Evolutionary conservation across 1,140 invertebrate genomes (phyloP).

Genomic region (Hetaerina americana): DNA sequence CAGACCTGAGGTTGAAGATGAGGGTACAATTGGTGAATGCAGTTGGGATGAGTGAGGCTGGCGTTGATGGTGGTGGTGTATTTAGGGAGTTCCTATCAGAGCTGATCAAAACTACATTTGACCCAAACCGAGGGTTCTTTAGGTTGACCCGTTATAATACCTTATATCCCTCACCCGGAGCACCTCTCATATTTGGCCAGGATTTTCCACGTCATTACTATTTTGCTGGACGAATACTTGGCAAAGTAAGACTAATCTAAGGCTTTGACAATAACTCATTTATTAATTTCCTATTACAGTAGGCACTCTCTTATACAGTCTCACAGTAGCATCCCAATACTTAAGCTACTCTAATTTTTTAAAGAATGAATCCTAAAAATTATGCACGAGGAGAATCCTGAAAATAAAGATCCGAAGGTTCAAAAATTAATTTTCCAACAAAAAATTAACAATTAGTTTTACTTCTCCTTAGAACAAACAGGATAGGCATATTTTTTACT

Average conservation of each 20-base stretch:
- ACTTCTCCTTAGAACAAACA: too few relatives aligned
- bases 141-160: conserved; percentile 81
- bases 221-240: conserved; percentile 88
- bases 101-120: conserved; percentile 86
- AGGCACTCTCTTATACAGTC: too few relatives aligned
- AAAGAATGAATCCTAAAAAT: too few relatives aligned
- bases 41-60: conserved; percentile 83
- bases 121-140: conserved; percentile 94
- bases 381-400: too few relatives aligned
- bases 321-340: too few relatives aligned
- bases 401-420: too few relatives aligned
- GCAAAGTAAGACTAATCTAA: conserved; percentile 50
- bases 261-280: too few relatives aligned
- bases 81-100: conserved; percentile 86
- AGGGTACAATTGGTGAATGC: conserved; percentile 81
- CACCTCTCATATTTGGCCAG: conserved; percentile 57
- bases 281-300: too few relatives aligned
- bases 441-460: too few relatives aligned
- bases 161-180: conserved; percentile 90
- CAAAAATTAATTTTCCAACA: too few relatives aligned
- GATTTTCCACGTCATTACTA: conserved; percentile 86
- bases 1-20: conserved; percentile 71
- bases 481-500: too few relatives aligned
- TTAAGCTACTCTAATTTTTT: too few relatives aligned
- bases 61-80: conserved; percentile 91